These are phyloP conservation scores for Barypeithes pellucidus DNA, from an alignment of 2,888 invertebrate genomes.

Conservation along the genomic window DNA sequence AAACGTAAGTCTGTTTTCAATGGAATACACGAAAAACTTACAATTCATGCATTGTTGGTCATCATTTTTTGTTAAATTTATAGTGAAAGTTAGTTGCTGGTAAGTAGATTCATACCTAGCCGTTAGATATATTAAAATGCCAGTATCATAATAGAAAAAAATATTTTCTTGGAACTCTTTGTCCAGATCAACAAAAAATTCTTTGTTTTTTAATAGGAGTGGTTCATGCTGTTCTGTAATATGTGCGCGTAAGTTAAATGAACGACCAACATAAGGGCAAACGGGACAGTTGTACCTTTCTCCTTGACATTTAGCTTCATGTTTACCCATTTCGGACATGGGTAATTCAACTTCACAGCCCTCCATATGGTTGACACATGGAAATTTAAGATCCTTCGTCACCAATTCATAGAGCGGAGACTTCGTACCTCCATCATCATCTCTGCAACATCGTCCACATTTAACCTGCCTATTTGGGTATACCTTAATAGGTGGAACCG, in stretches of 20 bases:
- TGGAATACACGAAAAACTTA: slow-evolving; percentile 1
- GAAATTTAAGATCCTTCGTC: neutral
- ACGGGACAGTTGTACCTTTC: neutral
- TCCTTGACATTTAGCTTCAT: slow-evolving; percentile 2
- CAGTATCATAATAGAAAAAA: slow-evolving; percentile 6
- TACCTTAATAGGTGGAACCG: slow-evolving; percentile 7
- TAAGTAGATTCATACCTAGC: slow-evolving; percentile 3
- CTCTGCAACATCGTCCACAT: slow-evolving; percentile 17
- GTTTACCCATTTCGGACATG: neutral
- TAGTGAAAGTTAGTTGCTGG: neutral
- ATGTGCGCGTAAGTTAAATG: neutral
- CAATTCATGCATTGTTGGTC: neutral
- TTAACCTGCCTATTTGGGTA: slow-evolving; percentile 13
- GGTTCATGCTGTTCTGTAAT: neutral
- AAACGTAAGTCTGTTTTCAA: neutral
- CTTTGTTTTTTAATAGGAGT: slow-evolving; percentile 4
- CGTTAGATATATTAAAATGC: slow-evolving; percentile 5
- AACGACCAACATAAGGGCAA: slow-evolving; percentile 5
- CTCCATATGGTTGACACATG: slow-evolving; percentile 6
- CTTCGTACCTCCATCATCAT: slow-evolving; percentile 7
- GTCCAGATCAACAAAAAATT: neutral
- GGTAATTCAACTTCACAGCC: neutral
- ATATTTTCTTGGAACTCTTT: neutral
- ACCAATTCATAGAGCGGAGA: slow-evolving; percentile 6
- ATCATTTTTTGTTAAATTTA: slow-evolving; percentile 1